Percentiles rank a stretch among this genome's conserved stretches.
phyloP scores from a whole-genome alignment of 2,113 vertebrate species.

The Calypte anna region DNA sequence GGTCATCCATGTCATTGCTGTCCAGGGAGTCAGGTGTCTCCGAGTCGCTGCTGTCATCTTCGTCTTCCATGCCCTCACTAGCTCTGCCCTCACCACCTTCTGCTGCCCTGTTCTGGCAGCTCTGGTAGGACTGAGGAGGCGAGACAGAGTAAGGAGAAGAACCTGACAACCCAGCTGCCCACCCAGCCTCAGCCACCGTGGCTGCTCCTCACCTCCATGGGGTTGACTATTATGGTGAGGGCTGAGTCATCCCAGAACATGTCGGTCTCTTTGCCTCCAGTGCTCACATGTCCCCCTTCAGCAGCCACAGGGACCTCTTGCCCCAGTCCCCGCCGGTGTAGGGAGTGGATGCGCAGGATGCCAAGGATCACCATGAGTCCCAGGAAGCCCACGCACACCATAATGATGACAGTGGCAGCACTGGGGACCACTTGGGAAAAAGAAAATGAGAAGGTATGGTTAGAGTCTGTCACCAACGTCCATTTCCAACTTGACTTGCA shows the following conservation, averaged over 20 bases:
- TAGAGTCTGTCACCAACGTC: neutral
- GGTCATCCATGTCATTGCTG: slow-evolving; percentile 78
- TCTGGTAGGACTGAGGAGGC: slow-evolving; percentile 76
- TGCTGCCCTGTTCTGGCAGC: slow-evolving; percentile 63
- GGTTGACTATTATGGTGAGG: slow-evolving; percentile 97
- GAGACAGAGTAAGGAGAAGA: neutral
- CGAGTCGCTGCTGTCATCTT: slow-evolving; percentile 85
- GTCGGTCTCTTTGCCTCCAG: slow-evolving; percentile 82
- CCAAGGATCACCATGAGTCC: slow-evolving; percentile 97
- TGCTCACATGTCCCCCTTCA: slow-evolving; percentile 63
- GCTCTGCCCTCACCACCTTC: slow-evolving; percentile 62
- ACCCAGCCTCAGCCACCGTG: fast-evolving
- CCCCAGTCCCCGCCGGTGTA: slow-evolving; percentile 80
- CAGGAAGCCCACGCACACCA: slow-evolving; percentile 96
- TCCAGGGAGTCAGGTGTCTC: slow-evolving; percentile 83
- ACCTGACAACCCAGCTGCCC: neutral
- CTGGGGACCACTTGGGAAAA: slow-evolving; percentile 88
- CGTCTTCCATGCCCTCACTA: slow-evolving; percentile 64
- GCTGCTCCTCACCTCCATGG: slow-evolving; percentile 91
- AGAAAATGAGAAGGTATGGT: neutral
- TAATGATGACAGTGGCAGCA: slow-evolving; percentile 95
- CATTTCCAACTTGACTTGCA: neutral
- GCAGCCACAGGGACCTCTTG: slow-evolving; percentile 45
- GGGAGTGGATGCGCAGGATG: slow-evolving; percentile 93
- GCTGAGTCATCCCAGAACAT: slow-evolving; percentile 97